Evolutionary conservation across 2,113 vertebrate species (phyloP), one percentile per base, ranked within the genome.

Genomic region (Carettochelys insculpta): DNA sequence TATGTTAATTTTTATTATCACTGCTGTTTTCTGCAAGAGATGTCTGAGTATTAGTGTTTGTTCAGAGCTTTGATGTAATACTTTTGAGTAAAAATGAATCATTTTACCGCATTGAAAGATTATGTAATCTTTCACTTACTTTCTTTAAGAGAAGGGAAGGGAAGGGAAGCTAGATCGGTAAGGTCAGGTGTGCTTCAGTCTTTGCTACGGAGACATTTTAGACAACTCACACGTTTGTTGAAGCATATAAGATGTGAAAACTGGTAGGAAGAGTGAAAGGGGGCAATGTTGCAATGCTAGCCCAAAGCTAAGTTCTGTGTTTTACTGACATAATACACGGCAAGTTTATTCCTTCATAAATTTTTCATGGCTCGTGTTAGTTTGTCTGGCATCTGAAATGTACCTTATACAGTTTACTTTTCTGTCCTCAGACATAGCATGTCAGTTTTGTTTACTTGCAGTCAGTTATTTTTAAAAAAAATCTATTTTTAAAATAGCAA

Each of bases 361-460:
- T 51, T 94, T 91, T 68, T 38, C 82, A 82, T 68, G 86, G 53
- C 48, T 95, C 82, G 34, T 90, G 61, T 90, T 92, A 85, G 80
- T 82, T 25, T 71, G 71, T 61, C 90, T 80, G 92, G 76, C 78
- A 76, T 54, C 51, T 87, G 83, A 89, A 92, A 84, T 83, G 83
- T 2, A n/a, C 56, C 92, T 82, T 61, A 38, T 68, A 38, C 61
- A 68, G 38, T 17, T 79, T 48, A 38, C 24, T 47, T 50, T 75
- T 92, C 86, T 83, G 34, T 85, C 89, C 58, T 68, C 14, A 77
- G 77, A 58, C 79, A 61, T 51, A 87, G 53, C 38, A 6, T 29
- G 85, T 58, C 8, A 82, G 47, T 83, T 80, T 29, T 48, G 52
- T 92, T 93, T 93, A 50, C 83, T 89, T 61, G 34, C 54, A 92